Evolutionary conservation across 1,140 invertebrate genomes (phyloP), one percentile per base, ranked within the genome.

Genomic region (Dermatophagoides farinae): DNA sequence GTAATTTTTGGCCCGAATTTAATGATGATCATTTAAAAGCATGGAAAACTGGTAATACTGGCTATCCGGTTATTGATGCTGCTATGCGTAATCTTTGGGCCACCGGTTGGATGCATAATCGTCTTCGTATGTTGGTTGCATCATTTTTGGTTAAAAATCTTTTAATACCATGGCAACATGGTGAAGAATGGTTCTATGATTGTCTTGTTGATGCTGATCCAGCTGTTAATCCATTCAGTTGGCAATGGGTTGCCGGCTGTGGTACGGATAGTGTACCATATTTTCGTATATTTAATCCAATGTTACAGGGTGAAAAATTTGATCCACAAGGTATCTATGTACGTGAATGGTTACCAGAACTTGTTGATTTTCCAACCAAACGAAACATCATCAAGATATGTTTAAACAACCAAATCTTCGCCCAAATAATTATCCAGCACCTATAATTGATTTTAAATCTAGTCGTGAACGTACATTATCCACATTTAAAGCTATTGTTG

Each of bases 31-130:
- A 50, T 20, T 58, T 65, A 6, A 11, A 54, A 14, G 20, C 11
- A 14, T 65, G 64, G 64, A 20, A 41, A 65, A 62, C 69, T 39
- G 73, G 73, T 22, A 66, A 64, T 43, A 75, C 74, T 20, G 74
- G 73, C 39, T 70, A 73, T 11, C 73, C 73, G n/a, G 73, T 72
- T 67, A 71, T 75, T 16, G 74, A 75, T 70, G 74, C 74, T 23
- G 73, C 72, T 61, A 74, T 75, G 74, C 67, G 72, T 49, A 71
- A 75, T 64, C 38, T 75, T n/a, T 57, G 62, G 31, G 66, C 67
- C 41, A 74, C 72, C 25, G 73, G 73, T 0, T 75, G 72, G 66
- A 75, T 75, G 73, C 72, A 71, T 8, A 75, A 75, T 62, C 70
- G 73, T 61, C 71, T 71, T 4, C 65, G 73, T 61, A 71, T 73